Percentiles rank a stretch among this genome's conserved stretches.
phyloP scores from a whole-genome alignment of 1,140 invertebrate genomes.

The Dysdera silvatica region DNA sequence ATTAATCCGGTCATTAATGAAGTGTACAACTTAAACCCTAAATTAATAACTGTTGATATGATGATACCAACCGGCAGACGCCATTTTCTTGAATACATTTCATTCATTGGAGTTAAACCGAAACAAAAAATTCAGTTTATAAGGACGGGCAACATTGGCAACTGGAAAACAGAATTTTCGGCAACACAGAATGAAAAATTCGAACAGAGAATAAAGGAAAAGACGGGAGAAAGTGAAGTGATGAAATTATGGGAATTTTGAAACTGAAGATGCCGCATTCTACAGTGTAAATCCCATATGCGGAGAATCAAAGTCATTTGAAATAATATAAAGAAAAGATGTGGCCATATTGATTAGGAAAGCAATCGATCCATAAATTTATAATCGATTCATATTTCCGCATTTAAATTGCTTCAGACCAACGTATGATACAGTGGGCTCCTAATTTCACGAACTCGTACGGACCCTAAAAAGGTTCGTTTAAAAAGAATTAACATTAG shows the following conservation, averaged over 20 bases:
- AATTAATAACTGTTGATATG: background rate
- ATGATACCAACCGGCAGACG: slow-evolving; percentile 10
- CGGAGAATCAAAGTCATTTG: too few species aligned
- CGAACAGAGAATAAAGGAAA: background rate
- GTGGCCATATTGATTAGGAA: too few species aligned
- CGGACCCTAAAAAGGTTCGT: too few species aligned
- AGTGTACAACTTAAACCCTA: background rate
- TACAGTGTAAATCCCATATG: too few species aligned
- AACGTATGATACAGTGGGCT: too few species aligned
- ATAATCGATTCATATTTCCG: too few species aligned
- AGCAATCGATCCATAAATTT: too few species aligned
- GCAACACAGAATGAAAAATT: background rate
- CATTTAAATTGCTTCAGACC: too few species aligned
- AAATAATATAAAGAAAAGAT: too few species aligned
- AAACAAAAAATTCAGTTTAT: background rate
- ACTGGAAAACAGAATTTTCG: background rate
- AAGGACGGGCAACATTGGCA: background rate
- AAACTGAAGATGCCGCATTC: too few species aligned
- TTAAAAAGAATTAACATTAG: too few species aligned
- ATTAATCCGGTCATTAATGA: slow-evolving; percentile 1
- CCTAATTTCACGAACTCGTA: too few species aligned
- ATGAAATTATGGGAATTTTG: slow-evolving; percentile 13
- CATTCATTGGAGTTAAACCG: background rate
- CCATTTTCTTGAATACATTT: slow-evolving; percentile 2
- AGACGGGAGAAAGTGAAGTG: background rate